phyloP scores from a whole-genome alignment of 2,113 vertebrate genomes.

The Gulo gulo region DNA sequence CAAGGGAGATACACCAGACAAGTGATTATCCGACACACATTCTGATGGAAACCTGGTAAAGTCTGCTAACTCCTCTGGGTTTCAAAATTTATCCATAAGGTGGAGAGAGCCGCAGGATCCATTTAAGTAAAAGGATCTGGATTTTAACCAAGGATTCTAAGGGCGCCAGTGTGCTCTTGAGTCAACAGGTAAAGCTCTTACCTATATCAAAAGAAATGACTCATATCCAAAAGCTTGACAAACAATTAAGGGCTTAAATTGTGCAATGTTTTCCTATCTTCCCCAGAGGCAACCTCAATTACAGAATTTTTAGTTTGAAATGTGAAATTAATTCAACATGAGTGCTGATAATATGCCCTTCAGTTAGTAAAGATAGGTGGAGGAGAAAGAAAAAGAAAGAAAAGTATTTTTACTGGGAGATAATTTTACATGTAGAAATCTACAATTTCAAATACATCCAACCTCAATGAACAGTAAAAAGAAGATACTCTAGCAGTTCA shows the following conservation, averaged over 20 bases:
- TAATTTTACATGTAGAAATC: background rate
- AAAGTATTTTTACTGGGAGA: background rate
- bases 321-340: constrained; percentile 1
- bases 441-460: background rate
- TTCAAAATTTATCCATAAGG: background rate
- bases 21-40: background rate
- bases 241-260: background rate
- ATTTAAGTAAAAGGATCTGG: background rate
- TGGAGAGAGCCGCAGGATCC: background rate
- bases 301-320: background rate
- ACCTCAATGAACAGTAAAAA: background rate
- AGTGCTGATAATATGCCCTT: background rate
- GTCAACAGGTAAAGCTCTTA: constrained; percentile 15
- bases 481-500: constrained; percentile 21
- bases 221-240: background rate
- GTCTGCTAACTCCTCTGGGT: background rate
- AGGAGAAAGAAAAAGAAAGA: background rate
- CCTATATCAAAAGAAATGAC: background rate
- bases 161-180: background rate
- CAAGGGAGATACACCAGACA: background rate
- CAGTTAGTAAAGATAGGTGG: background rate
- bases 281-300: background rate
- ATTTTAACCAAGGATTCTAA: background rate
- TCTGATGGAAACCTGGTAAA: background rate
- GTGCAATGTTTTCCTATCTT: background rate